These are phyloP conservation scores for Antheraea yamamai DNA, from an alignment of 2,888 invertebrate genomes.

Conservation along the genomic window DNA sequence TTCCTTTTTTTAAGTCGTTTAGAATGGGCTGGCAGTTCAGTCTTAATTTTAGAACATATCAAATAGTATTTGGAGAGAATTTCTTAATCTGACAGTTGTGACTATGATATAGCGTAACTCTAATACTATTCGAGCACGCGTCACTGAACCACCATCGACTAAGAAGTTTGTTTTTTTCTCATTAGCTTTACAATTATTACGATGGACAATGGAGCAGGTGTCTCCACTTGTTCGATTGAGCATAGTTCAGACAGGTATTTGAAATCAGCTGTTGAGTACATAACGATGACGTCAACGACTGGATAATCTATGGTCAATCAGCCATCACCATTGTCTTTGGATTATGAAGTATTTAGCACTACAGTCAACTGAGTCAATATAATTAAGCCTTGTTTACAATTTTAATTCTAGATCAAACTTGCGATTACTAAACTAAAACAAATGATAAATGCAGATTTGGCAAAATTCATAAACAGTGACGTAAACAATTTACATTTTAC, in stretches of 20 bases:
- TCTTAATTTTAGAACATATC: too few relatives aligned
- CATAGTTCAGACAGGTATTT: neutral
- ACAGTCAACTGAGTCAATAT: neutral
- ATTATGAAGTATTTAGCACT: neutral
- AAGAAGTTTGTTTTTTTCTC: neutral
- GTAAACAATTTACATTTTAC: neutral
- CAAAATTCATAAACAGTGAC: neutral
- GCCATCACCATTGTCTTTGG: neutral
- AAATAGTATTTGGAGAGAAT: too few relatives aligned
- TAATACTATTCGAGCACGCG: neutral
- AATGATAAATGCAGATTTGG: neutral
- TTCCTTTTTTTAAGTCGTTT: too few relatives aligned
- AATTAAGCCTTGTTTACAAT: neutral
- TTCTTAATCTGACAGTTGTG: too few relatives aligned
- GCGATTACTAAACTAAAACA: neutral
- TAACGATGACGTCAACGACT: neutral
- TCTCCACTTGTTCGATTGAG: neutral
- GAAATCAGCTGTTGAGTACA: neutral
- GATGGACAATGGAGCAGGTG: neutral
- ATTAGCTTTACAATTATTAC: neutral
- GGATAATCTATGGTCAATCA: neutral
- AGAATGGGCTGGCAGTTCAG: too few relatives aligned
- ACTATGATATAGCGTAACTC: too few relatives aligned
- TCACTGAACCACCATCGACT: neutral
- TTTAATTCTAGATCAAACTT: neutral